Evolutionary conservation across 2,888 invertebrate genomes (phyloP).

Genomic region (Eumerus sabulonum): DNA sequence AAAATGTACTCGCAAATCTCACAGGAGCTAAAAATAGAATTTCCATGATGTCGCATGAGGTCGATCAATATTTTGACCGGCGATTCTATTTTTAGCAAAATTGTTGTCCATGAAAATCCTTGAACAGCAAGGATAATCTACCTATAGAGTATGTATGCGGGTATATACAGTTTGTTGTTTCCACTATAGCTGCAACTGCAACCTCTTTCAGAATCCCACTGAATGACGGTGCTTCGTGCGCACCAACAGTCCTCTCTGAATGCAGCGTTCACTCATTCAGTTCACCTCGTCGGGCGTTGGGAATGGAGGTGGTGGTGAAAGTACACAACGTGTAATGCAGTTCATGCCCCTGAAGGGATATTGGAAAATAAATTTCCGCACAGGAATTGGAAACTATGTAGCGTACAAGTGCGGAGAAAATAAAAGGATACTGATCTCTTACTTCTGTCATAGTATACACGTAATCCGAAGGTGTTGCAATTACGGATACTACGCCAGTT

Average conservation of each 20-base stretch:
- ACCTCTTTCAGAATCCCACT: slow-evolving; percentile 18
- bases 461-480: background rate
- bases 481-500: too few species aligned
- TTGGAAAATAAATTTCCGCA: slow-evolving; percentile 65
- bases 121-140: slow-evolving; percentile 67
- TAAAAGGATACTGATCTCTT: slow-evolving; percentile 19
- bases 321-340: slow-evolving; percentile 42
- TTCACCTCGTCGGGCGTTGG: slow-evolving; percentile 28
- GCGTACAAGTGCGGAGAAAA: slow-evolving; percentile 21
- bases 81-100: slow-evolving; percentile 70
- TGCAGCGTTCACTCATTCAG: slow-evolving; percentile 58
- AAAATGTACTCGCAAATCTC: slow-evolving; percentile 48
- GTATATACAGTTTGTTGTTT: slow-evolving; percentile 14
- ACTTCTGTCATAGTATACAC: slow-evolving; percentile 1
- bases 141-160: slow-evolving; percentile 15
- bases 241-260: slow-evolving; percentile 26
- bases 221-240: slow-evolving; percentile 21
- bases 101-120: slow-evolving; percentile 68
- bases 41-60: slow-evolving; percentile 70
- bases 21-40: slow-evolving; percentile 69
- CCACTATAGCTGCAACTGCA: slow-evolving; percentile 11
- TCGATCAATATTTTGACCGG: slow-evolving; percentile 71
- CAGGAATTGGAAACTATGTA: slow-evolving; percentile 54
- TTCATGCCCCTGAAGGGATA: slow-evolving; percentile 51
- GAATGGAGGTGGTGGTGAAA: slow-evolving; percentile 47